Evolutionary conservation across 2,797 vertebrate genomes (phyloP).

Genomic region (Calcarius lapponicus): DNA sequence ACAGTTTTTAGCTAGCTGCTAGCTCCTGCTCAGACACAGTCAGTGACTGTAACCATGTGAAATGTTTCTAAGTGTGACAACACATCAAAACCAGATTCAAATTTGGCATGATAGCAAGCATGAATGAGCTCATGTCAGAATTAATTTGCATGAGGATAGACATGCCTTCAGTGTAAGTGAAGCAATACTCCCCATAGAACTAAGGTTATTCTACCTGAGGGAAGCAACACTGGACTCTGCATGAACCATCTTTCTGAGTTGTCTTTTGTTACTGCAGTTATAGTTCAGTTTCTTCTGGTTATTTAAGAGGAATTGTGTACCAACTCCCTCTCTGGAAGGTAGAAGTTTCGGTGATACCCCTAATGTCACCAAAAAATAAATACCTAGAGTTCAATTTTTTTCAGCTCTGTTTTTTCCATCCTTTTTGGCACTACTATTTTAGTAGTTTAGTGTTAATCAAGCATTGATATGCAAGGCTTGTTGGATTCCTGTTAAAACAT

Average conservation of each 20-base stretch:
- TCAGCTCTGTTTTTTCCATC: neutral
- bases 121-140: slow-evolving; percentile 19
- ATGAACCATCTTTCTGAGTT: neutral
- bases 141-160: neutral
- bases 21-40: neutral
- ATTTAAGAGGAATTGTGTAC: neutral
- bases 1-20: neutral
- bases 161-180: neutral
- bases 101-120: neutral
- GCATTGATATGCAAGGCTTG: neutral
- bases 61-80: neutral
- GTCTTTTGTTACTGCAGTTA: neutral
- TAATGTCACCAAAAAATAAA: neutral
- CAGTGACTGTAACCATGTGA: neutral
- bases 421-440: neutral
- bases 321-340: neutral
- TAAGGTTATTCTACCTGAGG: neutral
- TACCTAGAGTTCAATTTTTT: neutral
- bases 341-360: neutral
- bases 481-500: neutral
- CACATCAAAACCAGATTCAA: neutral
- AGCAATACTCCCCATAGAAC: neutral
- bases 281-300: neutral
- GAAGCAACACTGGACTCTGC: neutral
- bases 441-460: neutral